Evolutionary conservation across 2,797 vertebrate genomes (phyloP), one percentile per base, ranked within the genome.

Genomic region (Pelochelys cantorii): DNA sequence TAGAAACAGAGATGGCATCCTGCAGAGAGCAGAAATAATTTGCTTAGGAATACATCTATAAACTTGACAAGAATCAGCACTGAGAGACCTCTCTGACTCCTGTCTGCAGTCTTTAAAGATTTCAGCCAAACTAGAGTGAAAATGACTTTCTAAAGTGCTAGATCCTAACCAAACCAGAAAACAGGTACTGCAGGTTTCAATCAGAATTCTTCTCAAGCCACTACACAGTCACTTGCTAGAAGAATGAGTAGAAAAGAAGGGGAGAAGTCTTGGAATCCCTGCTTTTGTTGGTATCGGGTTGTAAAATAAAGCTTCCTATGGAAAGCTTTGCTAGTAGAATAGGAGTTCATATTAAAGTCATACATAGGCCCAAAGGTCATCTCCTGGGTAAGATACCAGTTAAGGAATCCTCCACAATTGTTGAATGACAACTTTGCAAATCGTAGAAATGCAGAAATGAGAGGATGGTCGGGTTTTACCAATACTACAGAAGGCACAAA

Each of bases 1-100:
- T 82, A 93, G 93, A 96, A 92, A 93, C 65, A 95, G 96, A 96
- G 96, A 86, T 68, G 94, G 91, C 97, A 96, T 95, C 97, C 96
- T 96, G 94, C 95, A 94, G 96, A 97, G 94, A 96, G 93, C 90
- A 97, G 95, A 95, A 97, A 96, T 23, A 0, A 94, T 95, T 97
- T 97, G 93, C 96, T 95, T 96, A 93, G 92, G 89, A 97, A 97
- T 94, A 93, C 94, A 97, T 97, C 96, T 94, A 97, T 96, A 97
- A 97, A 96, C 92, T 90, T 97, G 96, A 97, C 95, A 96, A 95
- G 95, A 96, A 96, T 96, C 91, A 96, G 97, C 94, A 96, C 95
- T 93, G 93, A 96, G 96, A 97, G 93, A 96, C 96, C 91, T 92
- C 94, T 97, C 94, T 96, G 96, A 65, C 92, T 97, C 94, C 93